These are phyloP conservation scores for Thermophis baileyi DNA, from an alignment of 2,113 vertebrate species.

Conservation along the genomic window DNA sequence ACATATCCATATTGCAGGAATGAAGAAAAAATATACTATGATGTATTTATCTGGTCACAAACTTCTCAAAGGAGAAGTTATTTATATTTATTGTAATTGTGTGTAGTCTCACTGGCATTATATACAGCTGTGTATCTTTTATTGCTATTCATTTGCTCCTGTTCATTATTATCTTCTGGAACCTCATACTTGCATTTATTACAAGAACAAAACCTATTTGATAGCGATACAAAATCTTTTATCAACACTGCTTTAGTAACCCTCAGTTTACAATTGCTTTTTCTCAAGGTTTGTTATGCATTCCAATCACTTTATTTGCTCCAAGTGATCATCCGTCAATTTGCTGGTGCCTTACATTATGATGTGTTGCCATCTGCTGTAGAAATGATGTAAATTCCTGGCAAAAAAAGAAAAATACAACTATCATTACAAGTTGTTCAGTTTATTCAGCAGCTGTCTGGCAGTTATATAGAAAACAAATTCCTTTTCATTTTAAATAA, in stretches of 20 bases:
- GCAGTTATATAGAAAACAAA: neutral
- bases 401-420: neutral
- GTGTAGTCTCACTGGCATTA: neutral
- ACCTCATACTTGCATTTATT: neutral
- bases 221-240: neutral
- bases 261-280: neutral
- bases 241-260: neutral
- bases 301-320: neutral
- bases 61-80: neutral
- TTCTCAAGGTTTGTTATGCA: neutral
- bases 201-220: neutral
- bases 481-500: neutral
- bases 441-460: slow-evolving; percentile 30
- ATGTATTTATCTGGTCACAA: neutral
- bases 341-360: neutral
- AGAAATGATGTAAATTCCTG: slow-evolving; percentile 23
- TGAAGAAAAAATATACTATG: neutral
- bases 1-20: neutral
- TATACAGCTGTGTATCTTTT: neutral
- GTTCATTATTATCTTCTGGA: neutral
- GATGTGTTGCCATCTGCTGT: slow-evolving; percentile 56
- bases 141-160: neutral
- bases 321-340: neutral
- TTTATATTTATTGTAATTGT: neutral
- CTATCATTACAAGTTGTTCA: neutral